phyloP scores from a whole-genome alignment of 92 coral and sea anemone genomes.

The Parazoanthus darwini region DNA sequence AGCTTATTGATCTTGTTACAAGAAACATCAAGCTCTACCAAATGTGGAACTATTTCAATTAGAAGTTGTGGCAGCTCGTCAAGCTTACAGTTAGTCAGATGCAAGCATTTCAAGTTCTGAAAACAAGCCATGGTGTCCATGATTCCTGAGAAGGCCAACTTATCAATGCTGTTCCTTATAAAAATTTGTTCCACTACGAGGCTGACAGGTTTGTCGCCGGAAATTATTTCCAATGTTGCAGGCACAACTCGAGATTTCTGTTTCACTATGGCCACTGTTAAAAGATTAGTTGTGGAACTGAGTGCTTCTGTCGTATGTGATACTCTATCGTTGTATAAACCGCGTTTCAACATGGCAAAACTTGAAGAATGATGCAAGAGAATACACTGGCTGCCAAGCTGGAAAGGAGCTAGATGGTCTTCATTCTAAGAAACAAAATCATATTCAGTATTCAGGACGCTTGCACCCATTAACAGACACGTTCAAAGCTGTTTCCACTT shows the following conservation, averaged over 20 bases:
- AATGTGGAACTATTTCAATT: conserved; percentile 1
- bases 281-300: background rate
- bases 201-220: background rate
- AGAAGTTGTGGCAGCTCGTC: background rate
- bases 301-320: background rate
- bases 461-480: background rate
- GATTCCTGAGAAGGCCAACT: background rate
- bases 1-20: background rate
- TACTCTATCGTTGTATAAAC: background rate
- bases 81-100: conserved; percentile 2
- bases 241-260: conserved; percentile 10
- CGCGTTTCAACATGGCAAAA: conserved; percentile 4
- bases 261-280: conserved; percentile 15
- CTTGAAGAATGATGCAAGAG: conserved; percentile 15
- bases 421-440: background rate
- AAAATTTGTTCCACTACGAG: conserved; percentile 1
- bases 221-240: background rate
- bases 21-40: conserved; percentile 24
- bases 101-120: background rate
- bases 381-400: background rate
- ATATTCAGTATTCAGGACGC: background rate
- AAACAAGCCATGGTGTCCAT: background rate
- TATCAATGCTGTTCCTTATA: conserved; percentile 8
- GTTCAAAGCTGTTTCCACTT: background rate
- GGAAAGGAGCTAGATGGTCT: conserved; percentile 7